phyloP scores from a whole-genome alignment of 2,888 invertebrate species.

The Lasiommata megera region DNA sequence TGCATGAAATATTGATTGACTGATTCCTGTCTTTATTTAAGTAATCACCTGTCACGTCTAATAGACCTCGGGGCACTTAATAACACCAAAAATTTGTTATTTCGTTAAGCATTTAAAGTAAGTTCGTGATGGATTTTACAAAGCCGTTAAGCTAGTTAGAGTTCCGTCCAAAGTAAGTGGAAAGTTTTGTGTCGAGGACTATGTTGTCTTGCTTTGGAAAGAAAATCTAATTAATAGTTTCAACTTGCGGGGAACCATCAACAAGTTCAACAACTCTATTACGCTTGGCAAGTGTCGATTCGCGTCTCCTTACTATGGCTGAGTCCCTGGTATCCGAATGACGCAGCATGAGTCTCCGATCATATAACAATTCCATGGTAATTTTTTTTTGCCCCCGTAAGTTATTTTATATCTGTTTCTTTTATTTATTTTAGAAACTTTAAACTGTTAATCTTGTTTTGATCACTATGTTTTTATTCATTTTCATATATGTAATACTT shows the following conservation, averaged over 20 bases:
- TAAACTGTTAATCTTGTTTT: too few relatives aligned
- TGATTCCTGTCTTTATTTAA: too few relatives aligned
- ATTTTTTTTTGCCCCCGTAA: too few relatives aligned
- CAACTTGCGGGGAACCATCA: constrained; percentile 1
- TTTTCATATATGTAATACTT: too few relatives aligned
- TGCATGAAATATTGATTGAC: too few relatives aligned
- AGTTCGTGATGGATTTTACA: constrained; percentile 11
- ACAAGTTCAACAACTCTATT: constrained; percentile 12
- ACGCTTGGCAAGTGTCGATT: constrained; percentile 7
- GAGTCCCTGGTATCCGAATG: not conserved
- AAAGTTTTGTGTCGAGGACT: constrained; percentile 11
- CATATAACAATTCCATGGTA: too few relatives aligned
- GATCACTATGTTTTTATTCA: too few relatives aligned
- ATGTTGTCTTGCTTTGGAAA: constrained; percentile 14
- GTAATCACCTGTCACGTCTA: too few relatives aligned
- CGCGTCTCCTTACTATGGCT: not conserved
- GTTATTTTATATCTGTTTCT: too few relatives aligned
- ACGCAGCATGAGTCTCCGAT: too few relatives aligned
- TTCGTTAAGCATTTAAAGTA: constrained; percentile 6
- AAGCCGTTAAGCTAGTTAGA: constrained; percentile 14
- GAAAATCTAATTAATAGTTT: constrained; percentile 17
- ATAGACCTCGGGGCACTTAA: too few relatives aligned
- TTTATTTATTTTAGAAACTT: too few relatives aligned
- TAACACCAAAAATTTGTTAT: not conserved
- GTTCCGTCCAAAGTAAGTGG: constrained; percentile 14